A percentile compares a stretch with the other conserved stretches of the same genome.
Conservation (phyloP, 2,888 invertebrate genomes). For the Drosophila neonasuta region DNA sequence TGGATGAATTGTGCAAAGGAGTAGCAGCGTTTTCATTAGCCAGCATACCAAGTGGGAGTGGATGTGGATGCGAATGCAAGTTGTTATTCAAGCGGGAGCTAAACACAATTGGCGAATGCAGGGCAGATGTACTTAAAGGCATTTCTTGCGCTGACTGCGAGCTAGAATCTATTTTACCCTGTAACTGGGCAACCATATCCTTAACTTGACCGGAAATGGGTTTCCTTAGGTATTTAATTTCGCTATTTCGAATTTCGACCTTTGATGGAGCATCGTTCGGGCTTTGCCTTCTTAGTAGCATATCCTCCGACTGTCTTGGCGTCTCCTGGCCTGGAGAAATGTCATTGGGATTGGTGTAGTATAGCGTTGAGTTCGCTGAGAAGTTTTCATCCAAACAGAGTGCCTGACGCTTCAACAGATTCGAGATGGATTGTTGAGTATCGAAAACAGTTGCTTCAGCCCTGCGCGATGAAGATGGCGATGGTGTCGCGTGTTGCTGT, state of each 20-base stretch:
- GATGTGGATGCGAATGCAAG: conserved; percentile 10
- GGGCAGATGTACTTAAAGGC: conserved; percentile 8
- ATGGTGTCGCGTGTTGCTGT: conserved; percentile 35
- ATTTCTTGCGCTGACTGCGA: conserved; percentile 8
- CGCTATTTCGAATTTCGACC: conserved; percentile 67
- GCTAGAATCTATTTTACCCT: conserved; percentile 63
- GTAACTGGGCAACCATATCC: conserved; percentile 74
- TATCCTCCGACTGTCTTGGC: conserved; percentile 1
- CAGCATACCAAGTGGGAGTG: conserved; percentile 10
- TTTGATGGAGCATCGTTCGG: conserved; percentile 40
- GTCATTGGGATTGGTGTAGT: conserved; percentile 50
- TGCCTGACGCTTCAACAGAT: conserved; percentile 61
- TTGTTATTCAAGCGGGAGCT: conserved; percentile 39
- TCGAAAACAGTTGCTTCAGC: conserved; percentile 26
- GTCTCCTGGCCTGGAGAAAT: conserved; percentile 4
- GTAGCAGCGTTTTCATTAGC: conserved; percentile 23
- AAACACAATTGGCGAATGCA: conserved; percentile 14
- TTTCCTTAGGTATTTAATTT: conserved; percentile 73
- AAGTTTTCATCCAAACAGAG: conserved; percentile 60
- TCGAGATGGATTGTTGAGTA: conserved; percentile 36
- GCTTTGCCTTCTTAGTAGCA: conserved; percentile 40
- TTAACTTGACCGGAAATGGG: conserved; percentile 72
- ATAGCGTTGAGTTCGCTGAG: conserved; percentile 36
- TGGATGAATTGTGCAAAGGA: conserved; percentile 28
- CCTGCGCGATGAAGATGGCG: conserved; percentile 46